Percentiles rank a stretch among this genome's conserved stretches.
phyloP scores from a whole-genome alignment of 2,113 vertebrate species.

The Zosterops hypoxanthus region DNA sequence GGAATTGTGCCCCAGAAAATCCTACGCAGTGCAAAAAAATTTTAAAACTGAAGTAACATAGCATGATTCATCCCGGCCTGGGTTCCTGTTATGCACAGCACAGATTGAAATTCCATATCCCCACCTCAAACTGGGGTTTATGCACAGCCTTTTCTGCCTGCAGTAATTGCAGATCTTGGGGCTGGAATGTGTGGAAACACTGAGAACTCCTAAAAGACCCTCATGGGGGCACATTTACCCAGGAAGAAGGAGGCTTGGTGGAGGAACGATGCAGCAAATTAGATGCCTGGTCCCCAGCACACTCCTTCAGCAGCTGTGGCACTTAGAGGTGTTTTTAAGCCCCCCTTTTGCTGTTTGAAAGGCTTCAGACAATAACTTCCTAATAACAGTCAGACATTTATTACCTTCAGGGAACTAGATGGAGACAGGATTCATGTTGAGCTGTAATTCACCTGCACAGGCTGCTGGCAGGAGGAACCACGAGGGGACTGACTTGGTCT shows the following conservation, averaged over 20 bases:
- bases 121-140: constrained; percentile 28
- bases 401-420: background rate
- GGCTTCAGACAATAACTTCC: background rate
- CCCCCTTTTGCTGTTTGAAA: background rate
- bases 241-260: background rate
- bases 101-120: constrained; percentile 59
- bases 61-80: constrained; percentile 57
- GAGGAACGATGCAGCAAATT: background rate
- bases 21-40: constrained; percentile 47
- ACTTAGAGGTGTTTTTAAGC: background rate
- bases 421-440: background rate
- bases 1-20: constrained; percentile 60
- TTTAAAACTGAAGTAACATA: constrained; percentile 5
- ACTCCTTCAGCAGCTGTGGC: background rate
- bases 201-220: constrained; percentile 4
- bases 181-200: background rate
- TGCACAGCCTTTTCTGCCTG: background rate
- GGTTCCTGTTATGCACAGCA: constrained; percentile 61
- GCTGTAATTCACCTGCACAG: background rate
- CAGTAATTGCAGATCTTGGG: background rate
- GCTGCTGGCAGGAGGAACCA: background rate
- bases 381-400: background rate
- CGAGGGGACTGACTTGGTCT: rapidly evolving
- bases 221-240: background rate
- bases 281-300: background rate